These are phyloP conservation scores for Platanista minor DNA, from an alignment of 2,113 vertebrate species.

Conservation along the genomic window DNA sequence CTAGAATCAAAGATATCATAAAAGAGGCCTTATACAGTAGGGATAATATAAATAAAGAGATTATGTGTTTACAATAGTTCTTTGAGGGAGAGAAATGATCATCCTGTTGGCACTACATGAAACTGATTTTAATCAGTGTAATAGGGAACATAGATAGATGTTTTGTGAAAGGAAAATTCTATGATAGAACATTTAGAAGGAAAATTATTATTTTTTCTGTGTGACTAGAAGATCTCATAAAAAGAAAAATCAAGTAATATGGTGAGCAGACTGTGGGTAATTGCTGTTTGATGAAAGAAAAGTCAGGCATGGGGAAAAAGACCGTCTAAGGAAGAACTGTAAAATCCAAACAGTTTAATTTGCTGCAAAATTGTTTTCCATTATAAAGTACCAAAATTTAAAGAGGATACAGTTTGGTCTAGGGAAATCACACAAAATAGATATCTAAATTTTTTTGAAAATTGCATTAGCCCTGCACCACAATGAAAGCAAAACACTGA, in stretches of 20 bases:
- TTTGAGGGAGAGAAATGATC: conserved; percentile 72
- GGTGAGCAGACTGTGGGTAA: neutral
- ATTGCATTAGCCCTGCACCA: neutral
- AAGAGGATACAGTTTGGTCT: conserved; percentile 23
- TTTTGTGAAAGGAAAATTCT: conserved; percentile 72
- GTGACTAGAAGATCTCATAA: conserved; percentile 31
- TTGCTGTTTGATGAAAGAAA: conserved; percentile 56
- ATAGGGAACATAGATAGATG: conserved; percentile 46
- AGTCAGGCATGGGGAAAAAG: neutral
- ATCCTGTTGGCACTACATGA: conserved; percentile 74
- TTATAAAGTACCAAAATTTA: conserved; percentile 27
- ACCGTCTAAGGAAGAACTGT: neutral
- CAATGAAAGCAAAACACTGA: conserved; percentile 41
- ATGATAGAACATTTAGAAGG: conserved; percentile 45
- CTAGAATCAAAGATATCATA: conserved; percentile 67
- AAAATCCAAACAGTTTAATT: neutral
- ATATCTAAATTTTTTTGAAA: conserved; percentile 1
- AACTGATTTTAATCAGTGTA: conserved; percentile 80
- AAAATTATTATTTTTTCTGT: conserved; percentile 47
- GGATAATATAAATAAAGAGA: conserved; percentile 72
- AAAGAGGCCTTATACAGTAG: conserved; percentile 65
- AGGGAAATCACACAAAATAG: conserved; percentile 52
- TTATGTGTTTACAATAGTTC: conserved; percentile 72
- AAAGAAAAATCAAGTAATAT: conserved; percentile 25
- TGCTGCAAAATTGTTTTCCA: neutral